Conservation (phyloP, 1,140 invertebrate species). For the Monochamus saltuarius region DNA sequence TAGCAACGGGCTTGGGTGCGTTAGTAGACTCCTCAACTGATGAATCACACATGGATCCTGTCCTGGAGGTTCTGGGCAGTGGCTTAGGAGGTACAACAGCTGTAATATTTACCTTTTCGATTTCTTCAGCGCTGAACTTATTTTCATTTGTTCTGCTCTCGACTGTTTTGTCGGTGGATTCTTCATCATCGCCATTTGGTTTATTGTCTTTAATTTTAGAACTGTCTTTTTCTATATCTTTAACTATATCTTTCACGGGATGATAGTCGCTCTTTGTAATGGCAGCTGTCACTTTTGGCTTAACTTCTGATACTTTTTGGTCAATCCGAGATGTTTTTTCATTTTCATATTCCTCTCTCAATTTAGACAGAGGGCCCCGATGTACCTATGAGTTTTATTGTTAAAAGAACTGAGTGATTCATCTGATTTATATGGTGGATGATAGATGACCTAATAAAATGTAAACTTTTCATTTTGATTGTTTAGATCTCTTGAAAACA, state of each 20-base stretch:
- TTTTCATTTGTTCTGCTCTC: conserved; percentile 4
- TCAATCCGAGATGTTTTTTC: conserved; percentile 17
- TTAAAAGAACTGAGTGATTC: neutral
- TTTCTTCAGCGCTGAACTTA: conserved; percentile 5
- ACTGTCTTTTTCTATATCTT: conserved; percentile 50
- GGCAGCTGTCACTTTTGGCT: conserved; percentile 44
- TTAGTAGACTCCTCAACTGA: conserved; percentile 37
- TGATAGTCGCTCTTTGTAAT: conserved; percentile 37
- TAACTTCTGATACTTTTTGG: conserved; percentile 7
- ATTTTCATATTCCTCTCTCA: conserved; percentile 43
- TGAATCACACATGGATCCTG: conserved; percentile 63
- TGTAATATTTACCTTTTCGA: conserved; percentile 25
- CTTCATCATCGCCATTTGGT: conserved; percentile 20
- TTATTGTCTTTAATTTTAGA: conserved; percentile 33
- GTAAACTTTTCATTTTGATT: conserved; percentile 2
- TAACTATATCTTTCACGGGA: conserved; percentile 49
- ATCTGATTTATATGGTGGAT: conserved; percentile 6
- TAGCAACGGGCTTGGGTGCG: conserved; percentile 69
- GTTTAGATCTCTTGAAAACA: too few relatives aligned
- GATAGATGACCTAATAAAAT: neutral
- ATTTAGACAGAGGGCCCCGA: conserved; percentile 43
- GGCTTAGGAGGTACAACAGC: conserved; percentile 66
- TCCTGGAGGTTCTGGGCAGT: conserved; percentile 67
- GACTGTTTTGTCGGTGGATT: conserved; percentile 3
- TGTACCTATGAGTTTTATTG: conserved; percentile 41